These are phyloP conservation scores for Chiloscyllium punctatum DNA, from an alignment of 2,797 vertebrate genomes.

Conservation along the genomic window DNA sequence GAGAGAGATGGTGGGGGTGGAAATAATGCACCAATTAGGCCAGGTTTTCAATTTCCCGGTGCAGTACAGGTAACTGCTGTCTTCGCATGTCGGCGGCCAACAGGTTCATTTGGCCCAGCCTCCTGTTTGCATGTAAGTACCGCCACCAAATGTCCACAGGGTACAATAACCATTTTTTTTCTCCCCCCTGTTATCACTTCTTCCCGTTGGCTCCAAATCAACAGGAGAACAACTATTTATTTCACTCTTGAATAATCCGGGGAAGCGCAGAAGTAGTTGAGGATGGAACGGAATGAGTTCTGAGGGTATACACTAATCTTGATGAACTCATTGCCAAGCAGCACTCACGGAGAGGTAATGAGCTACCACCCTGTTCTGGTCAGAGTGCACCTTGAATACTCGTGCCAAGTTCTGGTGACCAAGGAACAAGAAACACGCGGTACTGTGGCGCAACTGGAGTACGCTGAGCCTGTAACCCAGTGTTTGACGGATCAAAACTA, in stretches of 20 bases:
- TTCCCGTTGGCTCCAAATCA: not conserved
- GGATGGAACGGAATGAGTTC: not conserved
- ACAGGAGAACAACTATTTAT: not conserved
- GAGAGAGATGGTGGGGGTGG: not conserved
- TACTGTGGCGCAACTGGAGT: not conserved
- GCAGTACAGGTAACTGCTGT: not conserved
- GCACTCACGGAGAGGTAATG: not conserved
- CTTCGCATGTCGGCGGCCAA: not conserved
- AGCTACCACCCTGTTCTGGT: not conserved
- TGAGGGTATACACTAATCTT: not conserved
- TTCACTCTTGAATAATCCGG: not conserved
- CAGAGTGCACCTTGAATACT: not conserved
- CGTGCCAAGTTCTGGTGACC: not conserved
- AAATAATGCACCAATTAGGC: not conserved
- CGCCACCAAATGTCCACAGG: not conserved
- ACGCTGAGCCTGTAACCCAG: too few relatives aligned
- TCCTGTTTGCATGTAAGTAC: not conserved
- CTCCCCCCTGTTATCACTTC: too few relatives aligned
- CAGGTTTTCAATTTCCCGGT: slow-evolving; percentile 15
- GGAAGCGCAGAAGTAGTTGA: not conserved
- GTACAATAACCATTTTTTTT: too few relatives aligned
- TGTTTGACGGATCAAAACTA: too few relatives aligned
- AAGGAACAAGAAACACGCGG: not conserved
- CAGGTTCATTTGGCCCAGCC: not conserved
- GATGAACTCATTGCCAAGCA: not conserved